Conservation (phyloP, 2,113 vertebrate species). For the Gavia stellata region DNA sequence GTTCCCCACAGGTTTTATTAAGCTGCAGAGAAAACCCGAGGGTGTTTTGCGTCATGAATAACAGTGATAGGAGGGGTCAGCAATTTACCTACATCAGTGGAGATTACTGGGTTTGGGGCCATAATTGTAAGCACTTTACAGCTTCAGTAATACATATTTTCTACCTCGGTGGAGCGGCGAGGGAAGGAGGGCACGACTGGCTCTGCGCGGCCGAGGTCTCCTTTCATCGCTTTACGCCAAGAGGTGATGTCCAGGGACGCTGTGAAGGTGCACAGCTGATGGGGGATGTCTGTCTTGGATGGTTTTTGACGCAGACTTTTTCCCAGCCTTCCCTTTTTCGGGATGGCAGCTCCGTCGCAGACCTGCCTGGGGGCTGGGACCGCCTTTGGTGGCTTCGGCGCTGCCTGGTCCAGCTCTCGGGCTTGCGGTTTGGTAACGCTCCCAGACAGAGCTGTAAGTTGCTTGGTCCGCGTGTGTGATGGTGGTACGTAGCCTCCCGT, state of each 20-base stretch:
- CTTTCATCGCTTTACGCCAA: not conserved
- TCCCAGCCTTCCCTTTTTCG: not conserved
- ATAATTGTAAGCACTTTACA: not conserved
- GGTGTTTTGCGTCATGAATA: not conserved
- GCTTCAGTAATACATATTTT: not conserved
- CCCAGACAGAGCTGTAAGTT: not conserved
- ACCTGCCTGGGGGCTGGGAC: not conserved
- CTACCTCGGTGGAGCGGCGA: not conserved
- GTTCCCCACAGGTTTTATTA: slow-evolving; percentile 46
- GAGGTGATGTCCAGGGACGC: not conserved
- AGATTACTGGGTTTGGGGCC: not conserved
- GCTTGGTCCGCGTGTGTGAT: rapidly evolving
- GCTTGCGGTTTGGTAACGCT: not conserved
- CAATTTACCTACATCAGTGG: slow-evolving; percentile 14
- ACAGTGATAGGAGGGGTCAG: slow-evolving; percentile 32
- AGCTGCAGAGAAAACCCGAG: not conserved
- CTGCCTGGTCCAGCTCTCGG: not conserved
- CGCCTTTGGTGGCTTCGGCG: not conserved
- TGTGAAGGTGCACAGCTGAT: not conserved
- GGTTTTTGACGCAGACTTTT: not conserved
- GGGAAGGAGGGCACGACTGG: not conserved
- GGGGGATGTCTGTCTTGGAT: not conserved
- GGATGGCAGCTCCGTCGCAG: not conserved
- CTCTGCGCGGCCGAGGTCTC: not conserved
- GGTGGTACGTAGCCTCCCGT: rapidly evolving